Evolutionary conservation across 2,888 invertebrate genomes (phyloP).

Genomic region (Sesia bembeciformis): DNA sequence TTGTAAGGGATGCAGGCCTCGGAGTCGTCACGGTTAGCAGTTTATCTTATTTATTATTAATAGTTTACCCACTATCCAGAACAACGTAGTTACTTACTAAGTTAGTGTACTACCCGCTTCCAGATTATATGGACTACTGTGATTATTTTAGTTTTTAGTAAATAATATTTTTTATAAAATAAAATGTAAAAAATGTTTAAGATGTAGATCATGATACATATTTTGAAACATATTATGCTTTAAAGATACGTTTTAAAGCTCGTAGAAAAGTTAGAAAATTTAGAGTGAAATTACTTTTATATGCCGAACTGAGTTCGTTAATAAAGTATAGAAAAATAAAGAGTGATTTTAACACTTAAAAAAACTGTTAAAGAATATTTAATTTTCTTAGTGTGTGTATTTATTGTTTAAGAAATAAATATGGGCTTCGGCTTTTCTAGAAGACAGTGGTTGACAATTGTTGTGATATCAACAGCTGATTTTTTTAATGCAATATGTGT

Average conservation of each 20-base stretch:
- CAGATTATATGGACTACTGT: constrained; percentile 16
- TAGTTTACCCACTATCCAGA: constrained; percentile 31
- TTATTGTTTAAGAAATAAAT: constrained; percentile 2
- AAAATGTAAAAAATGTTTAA: too few relatives aligned
- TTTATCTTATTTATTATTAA: constrained; percentile 4
- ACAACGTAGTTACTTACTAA: constrained; percentile 17
- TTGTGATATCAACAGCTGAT: constrained; percentile 86
- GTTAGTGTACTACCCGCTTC: constrained; percentile 33
- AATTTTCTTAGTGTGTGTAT: neutral
- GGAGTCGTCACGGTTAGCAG: too few relatives aligned
- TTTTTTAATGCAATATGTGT: constrained; percentile 90
- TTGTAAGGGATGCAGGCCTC: too few relatives aligned
- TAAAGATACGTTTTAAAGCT: too few relatives aligned
- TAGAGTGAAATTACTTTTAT: too few relatives aligned
- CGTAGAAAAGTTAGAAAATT: too few relatives aligned
- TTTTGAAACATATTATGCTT: neutral
- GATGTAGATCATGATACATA: neutral
- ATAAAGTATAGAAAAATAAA: too few relatives aligned
- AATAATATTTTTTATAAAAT: too few relatives aligned
- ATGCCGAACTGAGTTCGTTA: too few relatives aligned
- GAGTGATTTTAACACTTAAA: neutral
- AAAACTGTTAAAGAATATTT: neutral
- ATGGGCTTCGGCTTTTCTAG: constrained; percentile 79
- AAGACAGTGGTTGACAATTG: constrained; percentile 84
- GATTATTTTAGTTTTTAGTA: neutral